Percentiles rank a stretch among this genome's conserved stretches.
Evolutionary conservation across 92 coral and sea anemone genomes (phyloP).

Genomic region (Meandrina meandrites): DNA sequence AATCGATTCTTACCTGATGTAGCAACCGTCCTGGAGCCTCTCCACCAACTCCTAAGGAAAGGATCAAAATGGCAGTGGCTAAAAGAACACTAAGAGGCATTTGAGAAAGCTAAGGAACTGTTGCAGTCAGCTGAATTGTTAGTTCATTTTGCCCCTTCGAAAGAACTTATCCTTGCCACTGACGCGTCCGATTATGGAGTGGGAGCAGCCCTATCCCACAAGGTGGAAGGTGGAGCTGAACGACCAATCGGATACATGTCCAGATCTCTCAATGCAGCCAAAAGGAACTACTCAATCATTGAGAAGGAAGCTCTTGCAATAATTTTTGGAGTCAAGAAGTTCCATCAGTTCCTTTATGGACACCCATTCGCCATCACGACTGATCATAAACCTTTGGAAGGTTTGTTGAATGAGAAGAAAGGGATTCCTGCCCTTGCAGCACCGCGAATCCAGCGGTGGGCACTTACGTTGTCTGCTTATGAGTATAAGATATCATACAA

Average conservation of each 20-base stretch:
- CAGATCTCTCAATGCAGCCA: slow-evolving; percentile 45
- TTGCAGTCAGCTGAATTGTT: slow-evolving; percentile 54
- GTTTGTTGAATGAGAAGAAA: slow-evolving; percentile 43
- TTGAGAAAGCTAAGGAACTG: slow-evolving; percentile 47
- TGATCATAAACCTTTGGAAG: slow-evolving; percentile 52
- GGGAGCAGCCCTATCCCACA: slow-evolving; percentile 56
- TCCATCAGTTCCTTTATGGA: slow-evolving; percentile 50
- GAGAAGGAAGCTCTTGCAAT: slow-evolving; percentile 56
- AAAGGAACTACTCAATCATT: slow-evolving; percentile 50
- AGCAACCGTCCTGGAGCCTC: slow-evolving; percentile 37
- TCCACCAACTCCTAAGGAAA: slow-evolving; percentile 50
- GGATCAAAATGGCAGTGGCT: slow-evolving; percentile 34
- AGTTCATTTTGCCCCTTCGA: slow-evolving; percentile 35
- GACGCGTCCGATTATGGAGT: slow-evolving; percentile 59
- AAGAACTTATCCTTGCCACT: slow-evolving; percentile 37
- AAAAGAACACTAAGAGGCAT: slow-evolving; percentile 45
- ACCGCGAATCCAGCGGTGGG: slow-evolving; percentile 71
- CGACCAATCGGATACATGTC: slow-evolving; percentile 56
- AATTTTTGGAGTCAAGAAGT: slow-evolving; percentile 49
- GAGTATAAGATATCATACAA: slow-evolving; percentile 53
- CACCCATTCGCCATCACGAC: slow-evolving; percentile 38
- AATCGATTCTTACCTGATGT: slow-evolving; percentile 43
- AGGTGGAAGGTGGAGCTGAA: slow-evolving; percentile 44
- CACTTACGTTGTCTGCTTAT: slow-evolving; percentile 59
- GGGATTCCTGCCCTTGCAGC: slow-evolving; percentile 59